phyloP scores from a whole-genome alignment of 2,113 vertebrate genomes.

The Camelus bactrianus region DNA sequence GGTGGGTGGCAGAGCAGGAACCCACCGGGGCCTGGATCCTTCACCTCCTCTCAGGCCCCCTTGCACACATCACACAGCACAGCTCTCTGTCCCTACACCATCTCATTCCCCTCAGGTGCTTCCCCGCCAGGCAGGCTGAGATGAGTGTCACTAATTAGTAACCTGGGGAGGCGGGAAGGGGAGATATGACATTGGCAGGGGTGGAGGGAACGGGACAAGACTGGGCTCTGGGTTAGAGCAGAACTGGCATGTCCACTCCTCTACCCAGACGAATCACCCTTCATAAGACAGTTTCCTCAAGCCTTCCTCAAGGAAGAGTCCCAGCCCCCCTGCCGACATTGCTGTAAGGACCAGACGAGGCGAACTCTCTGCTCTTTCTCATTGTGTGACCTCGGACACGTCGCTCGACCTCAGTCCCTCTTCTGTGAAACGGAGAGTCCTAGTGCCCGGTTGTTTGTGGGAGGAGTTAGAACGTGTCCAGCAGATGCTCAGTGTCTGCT shows the following conservation, averaged over 20 bases:
- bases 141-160: not conserved
- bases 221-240: not conserved
- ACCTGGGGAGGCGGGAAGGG: too few relatives aligned
- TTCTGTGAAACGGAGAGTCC: not conserved
- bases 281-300: not conserved
- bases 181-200: too few relatives aligned
- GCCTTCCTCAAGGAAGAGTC: not conserved
- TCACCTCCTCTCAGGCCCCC: not conserved
- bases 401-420: not conserved
- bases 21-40: too few relatives aligned
- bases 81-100: not conserved
- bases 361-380: not conserved
- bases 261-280: not conserved
- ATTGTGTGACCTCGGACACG: not conserved
- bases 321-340: not conserved
- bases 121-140: rapidly evolving
- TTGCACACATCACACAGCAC: not conserved
- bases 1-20: not conserved
- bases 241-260: not conserved
- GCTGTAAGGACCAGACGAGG: not conserved
- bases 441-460: rapidly evolving
- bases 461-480: not conserved
- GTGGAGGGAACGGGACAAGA: rapidly evolving
- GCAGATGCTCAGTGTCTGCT: rapidly evolving
- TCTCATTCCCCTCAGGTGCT: not conserved